Evolutionary conservation across 1,140 invertebrate genomes (phyloP).

Genomic region (Campoletis sonorensis): DNA sequence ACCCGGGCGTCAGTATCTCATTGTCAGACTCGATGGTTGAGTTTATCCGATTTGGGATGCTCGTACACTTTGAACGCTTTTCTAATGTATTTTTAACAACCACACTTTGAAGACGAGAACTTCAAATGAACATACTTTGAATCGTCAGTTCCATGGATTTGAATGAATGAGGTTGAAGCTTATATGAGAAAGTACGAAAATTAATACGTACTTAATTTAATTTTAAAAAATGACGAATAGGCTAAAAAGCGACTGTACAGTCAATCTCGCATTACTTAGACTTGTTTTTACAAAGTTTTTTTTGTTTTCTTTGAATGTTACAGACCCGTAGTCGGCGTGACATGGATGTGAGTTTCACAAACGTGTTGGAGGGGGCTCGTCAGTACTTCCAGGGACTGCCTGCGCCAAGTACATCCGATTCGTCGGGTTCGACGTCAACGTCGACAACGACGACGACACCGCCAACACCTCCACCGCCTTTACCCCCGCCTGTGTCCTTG

Average conservation of each 20-base stretch:
- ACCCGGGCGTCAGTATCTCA: background rate
- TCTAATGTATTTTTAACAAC: too few relatives aligned
- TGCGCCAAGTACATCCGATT: slow-evolving; percentile 76
- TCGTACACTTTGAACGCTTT: too few relatives aligned
- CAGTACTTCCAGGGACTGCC: slow-evolving; percentile 88
- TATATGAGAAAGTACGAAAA: too few relatives aligned
- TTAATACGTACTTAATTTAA: too few relatives aligned
- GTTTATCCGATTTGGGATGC: too few relatives aligned
- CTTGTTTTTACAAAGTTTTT: slow-evolving; percentile 43
- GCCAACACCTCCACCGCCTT: slow-evolving; percentile 51
- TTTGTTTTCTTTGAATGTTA: slow-evolving; percentile 52
- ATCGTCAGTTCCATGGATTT: too few relatives aligned
- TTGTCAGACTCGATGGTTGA: background rate
- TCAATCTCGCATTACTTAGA: slow-evolving; percentile 14
- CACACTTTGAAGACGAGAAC: too few relatives aligned
- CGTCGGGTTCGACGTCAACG: slow-evolving; percentile 72
- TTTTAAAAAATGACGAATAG: too few relatives aligned
- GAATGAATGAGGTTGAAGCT: too few relatives aligned
- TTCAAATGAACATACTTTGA: too few relatives aligned
- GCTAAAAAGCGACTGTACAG: background rate
- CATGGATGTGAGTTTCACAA: slow-evolving; percentile 87
- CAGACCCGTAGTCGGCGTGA: slow-evolving; percentile 76
- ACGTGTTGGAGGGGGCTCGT: slow-evolving; percentile 87
- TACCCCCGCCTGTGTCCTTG: slow-evolving; percentile 73
- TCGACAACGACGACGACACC: slow-evolving; percentile 59